These are phyloP conservation scores for Caenorhabditis doughertyi DNA, from an alignment of 2,888 invertebrate genomes.

Conservation along the genomic window DNA sequence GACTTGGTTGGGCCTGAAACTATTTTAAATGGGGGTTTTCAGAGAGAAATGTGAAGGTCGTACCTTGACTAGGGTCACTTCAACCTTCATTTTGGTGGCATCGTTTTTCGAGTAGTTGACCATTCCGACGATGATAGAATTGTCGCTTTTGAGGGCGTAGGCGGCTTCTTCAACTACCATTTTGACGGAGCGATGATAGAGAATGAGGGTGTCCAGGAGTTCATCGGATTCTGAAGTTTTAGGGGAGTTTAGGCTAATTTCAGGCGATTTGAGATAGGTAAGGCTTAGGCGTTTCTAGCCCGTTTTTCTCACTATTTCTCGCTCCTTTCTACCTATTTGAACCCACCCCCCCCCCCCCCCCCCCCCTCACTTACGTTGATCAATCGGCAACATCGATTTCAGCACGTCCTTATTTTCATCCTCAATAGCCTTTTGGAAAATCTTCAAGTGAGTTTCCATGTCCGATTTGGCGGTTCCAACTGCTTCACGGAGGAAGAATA, in stretches of 20 bases:
- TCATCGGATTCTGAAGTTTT: background rate
- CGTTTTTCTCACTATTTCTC: too few relatives aligned
- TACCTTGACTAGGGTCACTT: background rate
- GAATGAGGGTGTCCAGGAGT: background rate
- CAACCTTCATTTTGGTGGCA: background rate
- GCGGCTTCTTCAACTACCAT: background rate
- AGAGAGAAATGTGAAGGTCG: background rate
- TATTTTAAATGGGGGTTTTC: background rate
- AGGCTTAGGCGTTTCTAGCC: too few relatives aligned
- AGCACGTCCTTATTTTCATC: background rate
- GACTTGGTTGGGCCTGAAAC: constrained; percentile 3
- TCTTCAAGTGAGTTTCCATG: background rate
- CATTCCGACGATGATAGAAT: background rate
- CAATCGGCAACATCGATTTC: background rate
- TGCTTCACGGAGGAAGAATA: too few relatives aligned
- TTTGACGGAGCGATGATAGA: background rate
- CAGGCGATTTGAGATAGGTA: too few relatives aligned
- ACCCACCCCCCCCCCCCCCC: too few relatives aligned
- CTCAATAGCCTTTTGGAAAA: background rate
- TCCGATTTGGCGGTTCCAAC: background rate
- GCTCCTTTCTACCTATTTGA: background rate
- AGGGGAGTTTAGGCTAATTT: background rate
- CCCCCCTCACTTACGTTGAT: background rate
- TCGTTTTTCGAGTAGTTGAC: background rate
- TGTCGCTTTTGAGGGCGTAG: too few relatives aligned